phyloP scores from a whole-genome alignment of 2,888 invertebrate genomes.

The Tromatobia lineatoria region DNA sequence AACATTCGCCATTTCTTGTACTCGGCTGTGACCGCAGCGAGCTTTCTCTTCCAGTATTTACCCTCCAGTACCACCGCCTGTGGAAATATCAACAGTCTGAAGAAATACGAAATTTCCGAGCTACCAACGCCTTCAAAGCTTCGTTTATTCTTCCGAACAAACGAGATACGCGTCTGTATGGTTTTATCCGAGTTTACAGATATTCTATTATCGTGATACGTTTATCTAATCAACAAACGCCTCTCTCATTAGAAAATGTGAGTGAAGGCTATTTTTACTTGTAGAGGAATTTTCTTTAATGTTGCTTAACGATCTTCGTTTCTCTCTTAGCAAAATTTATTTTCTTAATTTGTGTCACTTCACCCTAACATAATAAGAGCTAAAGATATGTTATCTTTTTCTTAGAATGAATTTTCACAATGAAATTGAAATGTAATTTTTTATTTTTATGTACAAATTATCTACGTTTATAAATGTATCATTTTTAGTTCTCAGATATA shows the following conservation, averaged over 20 bases:
- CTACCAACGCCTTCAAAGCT: not conserved
- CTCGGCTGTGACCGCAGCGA: slow-evolving; percentile 98
- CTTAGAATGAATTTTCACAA: too few species aligned
- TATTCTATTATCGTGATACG: slow-evolving; percentile 34
- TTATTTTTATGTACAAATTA: too few species aligned
- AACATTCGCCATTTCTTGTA: slow-evolving; percentile 99
- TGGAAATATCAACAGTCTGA: slow-evolving; percentile 62
- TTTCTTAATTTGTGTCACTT: too few species aligned
- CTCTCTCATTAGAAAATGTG: not conserved
- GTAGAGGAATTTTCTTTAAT: not conserved
- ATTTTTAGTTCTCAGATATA: not conserved
- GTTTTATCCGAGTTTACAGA: slow-evolving; percentile 6
- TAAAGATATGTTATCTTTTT: too few species aligned
- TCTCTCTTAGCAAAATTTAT: too few species aligned
- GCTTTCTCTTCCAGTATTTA: slow-evolving; percentile 99
- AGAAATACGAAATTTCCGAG: slow-evolving; percentile 21
- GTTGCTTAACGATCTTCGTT: not conserved
- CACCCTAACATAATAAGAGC: too few species aligned
- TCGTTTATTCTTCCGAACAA: slow-evolving; percentile 13
- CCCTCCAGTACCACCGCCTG: slow-evolving; percentile 99
- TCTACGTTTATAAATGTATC: too few species aligned
- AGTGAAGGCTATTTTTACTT: not conserved
- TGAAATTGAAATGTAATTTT: too few species aligned
- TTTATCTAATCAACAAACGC: slow-evolving; percentile 52
- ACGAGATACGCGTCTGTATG: slow-evolving; percentile 6